phyloP scores from a whole-genome alignment of 1,140 invertebrate species.

The Drosophila lini region DNA sequence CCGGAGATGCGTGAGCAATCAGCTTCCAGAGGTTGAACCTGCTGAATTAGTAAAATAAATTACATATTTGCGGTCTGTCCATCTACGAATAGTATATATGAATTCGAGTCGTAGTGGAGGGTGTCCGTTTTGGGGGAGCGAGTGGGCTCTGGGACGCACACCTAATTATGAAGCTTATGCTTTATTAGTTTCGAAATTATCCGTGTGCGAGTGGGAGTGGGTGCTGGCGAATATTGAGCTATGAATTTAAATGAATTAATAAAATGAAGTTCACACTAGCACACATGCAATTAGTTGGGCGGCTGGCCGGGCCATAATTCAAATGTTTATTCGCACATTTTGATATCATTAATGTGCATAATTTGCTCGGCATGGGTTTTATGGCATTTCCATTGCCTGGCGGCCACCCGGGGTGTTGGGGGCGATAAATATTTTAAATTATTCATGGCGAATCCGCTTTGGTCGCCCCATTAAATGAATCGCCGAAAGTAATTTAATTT shows the following conservation, averaged over 20 bases:
- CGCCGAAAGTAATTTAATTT: slow-evolving; percentile 39
- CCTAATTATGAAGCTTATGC: slow-evolving; percentile 72
- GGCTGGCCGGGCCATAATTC: slow-evolving; percentile 58
- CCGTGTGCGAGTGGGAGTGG: slow-evolving; percentile 9
- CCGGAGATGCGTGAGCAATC: slow-evolving; percentile 53
- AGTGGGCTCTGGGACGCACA: slow-evolving; percentile 52
- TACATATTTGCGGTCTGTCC: slow-evolving; percentile 56
- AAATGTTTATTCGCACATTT: slow-evolving; percentile 75
- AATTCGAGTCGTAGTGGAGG: neutral
- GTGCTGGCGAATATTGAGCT: slow-evolving; percentile 56
- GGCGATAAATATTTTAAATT: slow-evolving; percentile 51
- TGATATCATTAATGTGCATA: slow-evolving; percentile 78
- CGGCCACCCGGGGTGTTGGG: neutral
- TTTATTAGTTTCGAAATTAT: slow-evolving; percentile 70
- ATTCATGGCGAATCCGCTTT: slow-evolving; percentile 34
- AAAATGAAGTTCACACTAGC: slow-evolving; percentile 67
- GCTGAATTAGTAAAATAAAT: slow-evolving; percentile 78
- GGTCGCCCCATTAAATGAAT: slow-evolving; percentile 31
- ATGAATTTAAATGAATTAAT: slow-evolving; percentile 83
- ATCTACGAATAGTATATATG: slow-evolving; percentile 4
- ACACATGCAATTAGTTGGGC: slow-evolving; percentile 48
- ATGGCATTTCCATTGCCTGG: slow-evolving; percentile 26
- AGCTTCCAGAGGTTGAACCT: slow-evolving; percentile 67
- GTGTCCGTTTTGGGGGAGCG: slow-evolving; percentile 5
- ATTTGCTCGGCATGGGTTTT: slow-evolving; percentile 38